Percentiles rank a stretch among this genome's conserved stretches.
These are phyloP conservation scores for Machimus rusticus DNA, from an alignment of 2,888 invertebrate genomes.

Conservation along the genomic window DNA sequence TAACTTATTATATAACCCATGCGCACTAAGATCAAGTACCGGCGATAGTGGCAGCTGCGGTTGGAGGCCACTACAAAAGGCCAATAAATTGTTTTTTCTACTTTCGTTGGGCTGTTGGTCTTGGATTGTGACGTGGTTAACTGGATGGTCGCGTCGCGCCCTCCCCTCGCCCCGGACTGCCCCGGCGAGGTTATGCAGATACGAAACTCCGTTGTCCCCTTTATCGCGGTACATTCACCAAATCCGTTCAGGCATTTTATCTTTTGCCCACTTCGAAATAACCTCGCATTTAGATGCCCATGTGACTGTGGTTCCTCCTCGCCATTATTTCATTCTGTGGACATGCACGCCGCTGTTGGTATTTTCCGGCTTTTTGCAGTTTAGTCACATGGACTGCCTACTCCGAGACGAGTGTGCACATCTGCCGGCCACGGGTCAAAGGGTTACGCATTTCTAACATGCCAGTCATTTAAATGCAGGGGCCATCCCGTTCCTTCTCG, in stretches of 20 bases:
- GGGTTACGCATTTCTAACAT: slow-evolving; percentile 45
- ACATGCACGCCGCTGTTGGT: not conserved
- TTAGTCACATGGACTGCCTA: slow-evolving; percentile 27
- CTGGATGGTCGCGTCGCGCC: slow-evolving; percentile 26
- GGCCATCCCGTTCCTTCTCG: slow-evolving; percentile 7
- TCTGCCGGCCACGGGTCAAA: slow-evolving; percentile 49
- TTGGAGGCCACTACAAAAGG: slow-evolving; percentile 40
- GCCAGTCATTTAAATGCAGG: slow-evolving; percentile 42
- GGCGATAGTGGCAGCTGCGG: slow-evolving; percentile 42
- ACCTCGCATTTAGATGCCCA: slow-evolving; percentile 35
- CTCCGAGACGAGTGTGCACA: slow-evolving; percentile 33
- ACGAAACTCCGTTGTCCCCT: slow-evolving; percentile 29
- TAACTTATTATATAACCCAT: slow-evolving; percentile 42
- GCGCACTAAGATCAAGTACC: slow-evolving; percentile 39
- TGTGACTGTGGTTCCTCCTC: slow-evolving; percentile 33
- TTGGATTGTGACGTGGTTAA: slow-evolving; percentile 36
- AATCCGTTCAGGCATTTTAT: slow-evolving; percentile 42
- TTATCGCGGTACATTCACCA: slow-evolving; percentile 29
- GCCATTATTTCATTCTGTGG: slow-evolving; percentile 28
- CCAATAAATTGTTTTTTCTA: slow-evolving; percentile 39
- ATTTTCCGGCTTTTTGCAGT: slow-evolving; percentile 25
- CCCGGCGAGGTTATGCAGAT: not conserved
- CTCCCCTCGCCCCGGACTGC: not conserved
- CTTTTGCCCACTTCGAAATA: slow-evolving; percentile 34
- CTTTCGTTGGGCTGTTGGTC: slow-evolving; percentile 15